Conservation (phyloP, 2,113 vertebrate species). For the Scortum barcoo region DNA sequence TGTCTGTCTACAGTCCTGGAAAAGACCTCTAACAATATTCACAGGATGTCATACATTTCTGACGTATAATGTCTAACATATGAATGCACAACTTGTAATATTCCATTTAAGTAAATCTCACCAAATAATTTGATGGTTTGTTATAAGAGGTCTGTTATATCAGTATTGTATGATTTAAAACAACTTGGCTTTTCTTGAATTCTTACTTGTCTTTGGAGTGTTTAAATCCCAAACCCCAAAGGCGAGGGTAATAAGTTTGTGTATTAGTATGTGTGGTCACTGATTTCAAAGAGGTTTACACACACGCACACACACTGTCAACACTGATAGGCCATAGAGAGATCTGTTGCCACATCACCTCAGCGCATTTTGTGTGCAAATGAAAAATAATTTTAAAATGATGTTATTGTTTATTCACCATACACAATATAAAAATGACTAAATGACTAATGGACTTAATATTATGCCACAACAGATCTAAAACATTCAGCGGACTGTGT, state of each 20-base stretch:
- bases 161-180: not conserved
- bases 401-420: constrained; percentile 42
- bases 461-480: constrained; percentile 14
- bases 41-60: too few species aligned
- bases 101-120: not conserved
- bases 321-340: not conserved
- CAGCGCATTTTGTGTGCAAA: constrained; percentile 8
- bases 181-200: not conserved
- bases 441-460: constrained; percentile 50
- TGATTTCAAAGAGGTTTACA: constrained; percentile 4
- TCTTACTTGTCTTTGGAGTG: not conserved
- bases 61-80: too few species aligned
- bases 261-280: not conserved
- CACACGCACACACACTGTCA: not conserved
- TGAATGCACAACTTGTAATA: not conserved
- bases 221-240: not conserved
- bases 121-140: not conserved
- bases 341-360: not conserved
- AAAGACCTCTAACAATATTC: not conserved
- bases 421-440: constrained; percentile 17
- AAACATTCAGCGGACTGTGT: constrained; percentile 32
- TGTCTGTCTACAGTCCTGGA: too few species aligned
- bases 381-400: constrained; percentile 5
- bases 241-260: not conserved
- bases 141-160: not conserved